Evolutionary conservation across 2,797 vertebrate genomes (phyloP).

Genomic region (Ceyx erithaca): DNA sequence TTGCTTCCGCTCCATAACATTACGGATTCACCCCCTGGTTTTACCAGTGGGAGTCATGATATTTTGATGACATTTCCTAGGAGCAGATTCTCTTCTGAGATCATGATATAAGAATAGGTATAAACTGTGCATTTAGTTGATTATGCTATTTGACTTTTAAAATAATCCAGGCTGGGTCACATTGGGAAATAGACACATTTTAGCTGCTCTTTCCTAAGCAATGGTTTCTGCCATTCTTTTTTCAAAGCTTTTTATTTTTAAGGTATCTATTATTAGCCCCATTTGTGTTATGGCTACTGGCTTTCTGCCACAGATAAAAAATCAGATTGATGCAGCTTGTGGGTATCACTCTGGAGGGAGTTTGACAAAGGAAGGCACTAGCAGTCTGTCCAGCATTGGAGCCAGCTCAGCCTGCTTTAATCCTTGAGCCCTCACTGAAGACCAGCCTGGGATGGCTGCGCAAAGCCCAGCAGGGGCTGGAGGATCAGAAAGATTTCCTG

Average conservation of each 20-base stretch:
- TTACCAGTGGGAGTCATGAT: slow-evolving; percentile 46
- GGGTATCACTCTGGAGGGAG: neutral
- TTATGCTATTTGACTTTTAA: slow-evolving; percentile 39
- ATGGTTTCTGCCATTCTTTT: neutral
- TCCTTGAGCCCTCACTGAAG: rapidly evolving
- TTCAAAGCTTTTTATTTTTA: neutral
- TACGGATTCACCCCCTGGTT: neutral
- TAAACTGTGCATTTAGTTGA: slow-evolving; percentile 37
- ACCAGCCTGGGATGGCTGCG: neutral
- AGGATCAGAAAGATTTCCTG: neutral
- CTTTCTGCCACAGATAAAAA: neutral
- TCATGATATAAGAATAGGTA: slow-evolving; percentile 28
- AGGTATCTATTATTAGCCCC: neutral
- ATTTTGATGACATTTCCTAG: slow-evolving; percentile 62
- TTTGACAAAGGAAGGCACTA: neutral
- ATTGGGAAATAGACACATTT: neutral
- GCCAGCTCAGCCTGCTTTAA: neutral
- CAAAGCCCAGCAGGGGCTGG: neutral
- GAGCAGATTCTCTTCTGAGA: slow-evolving; percentile 28
- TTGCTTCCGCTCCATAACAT: neutral
- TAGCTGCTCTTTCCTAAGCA: neutral
- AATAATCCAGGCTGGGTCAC: neutral
- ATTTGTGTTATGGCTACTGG: neutral
- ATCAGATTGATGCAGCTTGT: neutral
- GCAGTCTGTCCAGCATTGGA: rapidly evolving